phyloP scores from a whole-genome alignment of 1,140 invertebrate genomes.

The Amphibalanus amphitrite region DNA sequence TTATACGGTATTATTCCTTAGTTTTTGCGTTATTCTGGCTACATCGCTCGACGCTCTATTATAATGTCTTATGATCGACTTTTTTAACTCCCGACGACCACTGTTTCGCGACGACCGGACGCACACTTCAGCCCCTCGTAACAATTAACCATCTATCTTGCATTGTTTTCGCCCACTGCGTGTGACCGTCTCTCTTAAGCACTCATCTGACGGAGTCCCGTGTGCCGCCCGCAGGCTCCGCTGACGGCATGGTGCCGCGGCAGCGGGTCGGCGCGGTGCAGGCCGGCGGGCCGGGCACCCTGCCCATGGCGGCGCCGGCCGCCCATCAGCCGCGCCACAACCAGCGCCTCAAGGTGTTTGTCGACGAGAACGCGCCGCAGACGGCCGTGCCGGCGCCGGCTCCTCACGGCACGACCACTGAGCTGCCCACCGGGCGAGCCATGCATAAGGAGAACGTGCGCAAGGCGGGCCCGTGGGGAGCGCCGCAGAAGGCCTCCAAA shows the following conservation, averaged over 20 bases:
- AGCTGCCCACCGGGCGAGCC: slow-evolving; percentile 4
- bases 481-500: slow-evolving; percentile 2
- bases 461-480: background rate
- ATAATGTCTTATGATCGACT: no score
- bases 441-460: slow-evolving; percentile 7
- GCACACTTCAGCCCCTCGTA: no score
- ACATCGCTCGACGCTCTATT: no score
- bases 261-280: background rate
- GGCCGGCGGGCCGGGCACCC: no score
- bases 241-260: background rate
- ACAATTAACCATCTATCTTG: no score
- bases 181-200: no score
- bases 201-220: no score
- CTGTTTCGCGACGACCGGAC: no score
- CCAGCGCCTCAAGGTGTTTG: background rate
- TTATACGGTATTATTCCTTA: no score
- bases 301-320: background rate
- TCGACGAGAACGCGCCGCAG: background rate
- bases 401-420: background rate
- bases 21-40: no score
- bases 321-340: background rate
- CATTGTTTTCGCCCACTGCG: no score
- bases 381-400: background rate
- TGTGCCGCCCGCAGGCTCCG: background rate
- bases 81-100: no score